Evolutionary conservation across 2,113 vertebrate genomes (phyloP).

Genomic region (Cichladusa arquata): DNA sequence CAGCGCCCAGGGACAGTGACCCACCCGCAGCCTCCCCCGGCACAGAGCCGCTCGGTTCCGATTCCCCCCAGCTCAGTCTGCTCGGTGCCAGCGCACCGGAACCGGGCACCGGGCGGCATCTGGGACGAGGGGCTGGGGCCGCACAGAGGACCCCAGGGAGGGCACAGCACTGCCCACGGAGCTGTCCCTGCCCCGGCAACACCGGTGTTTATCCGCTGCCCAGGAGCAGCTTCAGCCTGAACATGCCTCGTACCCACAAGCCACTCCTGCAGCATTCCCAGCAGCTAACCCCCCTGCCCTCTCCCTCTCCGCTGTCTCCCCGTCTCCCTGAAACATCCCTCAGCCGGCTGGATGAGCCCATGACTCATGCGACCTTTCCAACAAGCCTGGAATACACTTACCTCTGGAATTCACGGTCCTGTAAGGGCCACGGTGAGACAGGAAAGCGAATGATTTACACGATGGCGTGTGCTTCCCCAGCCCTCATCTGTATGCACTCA

Average conservation of each 20-base stretch:
- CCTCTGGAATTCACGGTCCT: neutral
- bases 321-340: neutral
- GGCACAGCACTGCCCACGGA: neutral
- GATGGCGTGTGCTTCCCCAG: neutral
- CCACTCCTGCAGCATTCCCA: neutral
- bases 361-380: conserved; percentile 57
- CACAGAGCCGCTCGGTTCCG: neutral
- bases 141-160: neutral
- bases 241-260: neutral
- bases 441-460: neutral
- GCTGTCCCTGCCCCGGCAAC: neutral
- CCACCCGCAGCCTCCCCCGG: neutral
- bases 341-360: neutral
- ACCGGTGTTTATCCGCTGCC: neutral
- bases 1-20: neutral
- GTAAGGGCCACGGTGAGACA: neutral
- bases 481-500: neutral
- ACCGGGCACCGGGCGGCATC: neutral
- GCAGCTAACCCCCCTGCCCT: neutral
- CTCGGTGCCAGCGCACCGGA: neutral
- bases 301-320: neutral
- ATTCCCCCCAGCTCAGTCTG: neutral
- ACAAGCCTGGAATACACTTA: neutral
- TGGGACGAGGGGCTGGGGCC: neutral
- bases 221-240: neutral